phyloP scores from a whole-genome alignment of 2,797 vertebrate genomes.

The Sebastes itinus region DNA sequence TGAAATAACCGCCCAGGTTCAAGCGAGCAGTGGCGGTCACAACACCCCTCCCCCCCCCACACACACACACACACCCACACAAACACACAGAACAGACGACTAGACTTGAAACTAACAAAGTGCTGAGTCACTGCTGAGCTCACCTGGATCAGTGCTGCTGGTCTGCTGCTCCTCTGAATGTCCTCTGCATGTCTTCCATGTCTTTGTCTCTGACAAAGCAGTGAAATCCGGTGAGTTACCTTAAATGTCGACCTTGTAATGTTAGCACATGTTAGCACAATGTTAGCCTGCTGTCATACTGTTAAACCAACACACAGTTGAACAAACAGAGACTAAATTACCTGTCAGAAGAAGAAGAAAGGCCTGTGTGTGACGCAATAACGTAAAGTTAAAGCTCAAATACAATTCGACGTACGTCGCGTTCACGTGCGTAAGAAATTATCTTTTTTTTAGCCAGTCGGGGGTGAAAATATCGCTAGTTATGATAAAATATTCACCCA shows the following conservation, averaged over 20 bases:
- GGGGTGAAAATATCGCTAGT: neutral
- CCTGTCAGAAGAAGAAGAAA: neutral
- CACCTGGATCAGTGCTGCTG: neutral
- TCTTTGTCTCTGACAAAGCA: slow-evolving; percentile 49
- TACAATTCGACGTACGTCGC: neutral
- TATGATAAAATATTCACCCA: neutral
- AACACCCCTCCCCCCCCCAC: neutral
- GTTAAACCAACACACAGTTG: neutral
- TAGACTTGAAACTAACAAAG: rapidly evolving
- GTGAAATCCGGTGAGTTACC: slow-evolving; percentile 52
- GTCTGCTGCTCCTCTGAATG: neutral
- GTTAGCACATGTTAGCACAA: neutral
- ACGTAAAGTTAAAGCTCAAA: neutral
- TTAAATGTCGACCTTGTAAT: neutral
- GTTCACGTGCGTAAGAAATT: neutral
- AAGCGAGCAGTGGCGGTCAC: neutral
- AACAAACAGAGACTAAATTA: neutral
- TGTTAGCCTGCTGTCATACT: neutral
- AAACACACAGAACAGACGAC: no score
- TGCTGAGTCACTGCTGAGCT: neutral
- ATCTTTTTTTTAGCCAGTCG: neutral
- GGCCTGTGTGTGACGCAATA: neutral
- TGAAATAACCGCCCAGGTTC: neutral
- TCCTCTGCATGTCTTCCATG: slow-evolving; percentile 9
- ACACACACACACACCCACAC: no score